A percentile compares a stretch with the other conserved stretches of the same genome.
phyloP scores from a whole-genome alignment of 1,140 invertebrate genomes.

The Andricus grossulariae region DNA sequence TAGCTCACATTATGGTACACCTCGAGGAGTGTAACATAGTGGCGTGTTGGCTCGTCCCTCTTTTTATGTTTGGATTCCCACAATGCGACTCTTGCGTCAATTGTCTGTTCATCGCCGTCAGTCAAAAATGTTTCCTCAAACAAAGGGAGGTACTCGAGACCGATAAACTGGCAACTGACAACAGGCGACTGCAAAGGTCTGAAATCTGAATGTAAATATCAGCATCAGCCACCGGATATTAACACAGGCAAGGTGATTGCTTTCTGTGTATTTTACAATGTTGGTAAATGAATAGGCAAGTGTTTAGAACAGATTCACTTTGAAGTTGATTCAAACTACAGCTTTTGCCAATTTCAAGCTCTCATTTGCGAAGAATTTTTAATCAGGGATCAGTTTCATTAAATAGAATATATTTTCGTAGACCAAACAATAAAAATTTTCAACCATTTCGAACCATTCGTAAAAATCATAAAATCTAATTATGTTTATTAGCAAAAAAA shows the following conservation, averaged over 20 bases:
- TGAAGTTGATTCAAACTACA: not conserved
- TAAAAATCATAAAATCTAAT: no score
- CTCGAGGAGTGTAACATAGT: not conserved
- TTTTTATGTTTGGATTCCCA: constrained; percentile 17
- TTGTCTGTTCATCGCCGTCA: not conserved
- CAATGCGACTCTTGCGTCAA: not conserved
- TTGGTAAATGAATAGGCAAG: not conserved
- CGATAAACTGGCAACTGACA: not conserved
- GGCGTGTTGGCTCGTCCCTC: not conserved
- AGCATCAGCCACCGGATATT: constrained; percentile 27
- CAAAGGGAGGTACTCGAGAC: constrained; percentile 3
- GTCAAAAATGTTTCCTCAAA: constrained; percentile 23
- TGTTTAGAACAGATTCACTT: constrained; percentile 8
- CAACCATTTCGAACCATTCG: no score
- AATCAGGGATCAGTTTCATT: no score
- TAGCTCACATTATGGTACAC: constrained; percentile 4
- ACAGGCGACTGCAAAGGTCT: constrained; percentile 16
- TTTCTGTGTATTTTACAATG: constrained; percentile 6
- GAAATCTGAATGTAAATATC: constrained; percentile 24
- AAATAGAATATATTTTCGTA: no score
- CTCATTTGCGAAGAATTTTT: no score
- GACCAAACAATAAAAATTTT: no score
- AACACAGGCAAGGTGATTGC: constrained; percentile 10
- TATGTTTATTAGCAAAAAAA: no score
- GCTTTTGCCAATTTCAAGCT: no score